phyloP scores from a whole-genome alignment of 1,140 invertebrate genomes.

The Temnothorax longispinosus region DNA sequence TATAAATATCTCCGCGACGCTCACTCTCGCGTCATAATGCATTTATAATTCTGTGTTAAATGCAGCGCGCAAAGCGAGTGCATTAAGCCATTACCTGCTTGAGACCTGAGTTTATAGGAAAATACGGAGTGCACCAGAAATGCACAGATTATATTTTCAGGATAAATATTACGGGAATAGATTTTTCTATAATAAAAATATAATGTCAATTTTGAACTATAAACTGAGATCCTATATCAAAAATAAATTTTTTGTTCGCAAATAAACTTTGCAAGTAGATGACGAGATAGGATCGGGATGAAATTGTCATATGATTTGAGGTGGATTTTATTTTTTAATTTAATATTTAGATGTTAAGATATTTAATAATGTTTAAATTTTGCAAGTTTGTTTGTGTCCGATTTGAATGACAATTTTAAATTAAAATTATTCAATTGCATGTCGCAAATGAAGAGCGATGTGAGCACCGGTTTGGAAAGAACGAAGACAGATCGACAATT shows the following conservation, averaged over 20 bases:
- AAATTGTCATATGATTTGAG: not conserved
- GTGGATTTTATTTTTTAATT: not conserved
- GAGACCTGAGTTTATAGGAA: conserved; percentile 6
- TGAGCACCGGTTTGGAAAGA: not conserved
- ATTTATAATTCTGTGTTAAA: conserved; percentile 48
- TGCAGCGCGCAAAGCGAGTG: conserved; percentile 27
- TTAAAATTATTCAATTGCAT: conserved; percentile 6
- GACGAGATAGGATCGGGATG: not conserved
- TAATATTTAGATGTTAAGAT: not conserved
- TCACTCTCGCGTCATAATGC: conserved; percentile 38
- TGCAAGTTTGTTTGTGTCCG: not conserved
- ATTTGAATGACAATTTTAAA: not conserved
- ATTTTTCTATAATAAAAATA: conserved; percentile 20
- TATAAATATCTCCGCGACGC: conserved; percentile 38
- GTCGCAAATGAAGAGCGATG: not conserved
- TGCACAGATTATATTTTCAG: conserved; percentile 14
- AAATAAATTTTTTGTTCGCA: not conserved
- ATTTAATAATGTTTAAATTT: not conserved
- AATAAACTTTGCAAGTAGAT: not conserved
- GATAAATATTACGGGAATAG: not conserved
- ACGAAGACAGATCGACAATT: not conserved
- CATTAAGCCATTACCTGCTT: conserved; percentile 29
- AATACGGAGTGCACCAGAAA: not conserved
- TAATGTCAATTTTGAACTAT: conserved; percentile 8
- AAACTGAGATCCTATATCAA: not conserved